Base-by-base conservation (phyloP, 2,797 vertebrate species). In the Pangasius sanitwongsei region DNA sequence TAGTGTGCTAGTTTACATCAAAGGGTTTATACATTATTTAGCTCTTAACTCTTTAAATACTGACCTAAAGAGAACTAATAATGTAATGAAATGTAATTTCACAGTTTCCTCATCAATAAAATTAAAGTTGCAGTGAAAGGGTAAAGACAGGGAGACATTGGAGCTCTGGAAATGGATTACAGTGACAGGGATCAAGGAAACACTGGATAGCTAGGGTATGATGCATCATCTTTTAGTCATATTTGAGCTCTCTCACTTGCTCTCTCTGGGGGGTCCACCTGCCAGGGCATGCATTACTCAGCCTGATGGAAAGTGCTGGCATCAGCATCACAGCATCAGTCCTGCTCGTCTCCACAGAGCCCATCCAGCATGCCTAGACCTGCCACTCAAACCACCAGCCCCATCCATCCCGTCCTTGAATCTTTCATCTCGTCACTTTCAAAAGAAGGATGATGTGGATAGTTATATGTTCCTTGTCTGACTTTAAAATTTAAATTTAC, bases 201-300 rank as follows among this genome's bases (percentile, higher is more conserved):
- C 44, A 84, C 16, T 50, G 41, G 4, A 85, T 34, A 85, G n/a
- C 5, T 34, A 53, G 2, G n/a, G 8, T 50, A 84, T 80, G 34
- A 88, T 61, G 80, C 37, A 50, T 75, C 41, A 75, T n/a, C 61
- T n/a, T 83, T 85, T 80, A 69, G 41, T 65, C 83, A 88, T 13
- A 34, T 89, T 53, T 82, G 20, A 55, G 77, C 65, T 83, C 20
- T 55, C 80, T 87, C n/a, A 3, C 61, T 75, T 2, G 41, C 67
- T 61, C 70, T 78, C 86, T 88, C 72, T 84, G 59, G 80, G 86
- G 53, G 70, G 70, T 67, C 77, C 82, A 25, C 72, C 72, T 84
- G 83, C 74, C 61, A 85, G 87, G 87, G 87, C 82, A 86, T 80
- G 75, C 85, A 87, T 89, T 90, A 83, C 91, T 91, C 88, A 92